Conservation (phyloP, 2,888 invertebrate species). For the Carabus problematicus region DNA sequence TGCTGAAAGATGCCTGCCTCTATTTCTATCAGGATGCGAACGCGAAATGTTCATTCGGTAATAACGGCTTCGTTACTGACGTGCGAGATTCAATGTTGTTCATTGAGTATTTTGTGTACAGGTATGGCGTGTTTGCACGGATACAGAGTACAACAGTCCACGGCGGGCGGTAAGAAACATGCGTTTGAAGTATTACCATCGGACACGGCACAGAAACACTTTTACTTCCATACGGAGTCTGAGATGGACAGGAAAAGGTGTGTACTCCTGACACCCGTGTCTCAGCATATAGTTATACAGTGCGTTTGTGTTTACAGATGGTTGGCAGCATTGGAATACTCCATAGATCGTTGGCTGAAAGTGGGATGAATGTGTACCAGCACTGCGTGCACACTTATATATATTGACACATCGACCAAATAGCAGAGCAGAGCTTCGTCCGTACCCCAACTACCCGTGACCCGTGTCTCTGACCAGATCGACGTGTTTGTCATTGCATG, state of each 20-base stretch:
- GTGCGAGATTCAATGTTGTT: constrained; percentile 24
- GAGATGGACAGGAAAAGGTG: constrained; percentile 95
- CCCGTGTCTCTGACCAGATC: constrained; percentile 10
- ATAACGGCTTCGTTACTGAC: constrained; percentile 47
- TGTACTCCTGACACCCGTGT: constrained; percentile 14
- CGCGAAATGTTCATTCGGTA: constrained; percentile 88
- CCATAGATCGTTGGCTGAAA: constrained; percentile 92
- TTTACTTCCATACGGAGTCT: constrained; percentile 91
- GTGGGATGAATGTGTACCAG: constrained; percentile 65
- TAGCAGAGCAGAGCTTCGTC: too few species aligned
- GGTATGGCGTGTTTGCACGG: constrained; percentile 95
- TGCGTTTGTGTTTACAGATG: constrained; percentile 69
- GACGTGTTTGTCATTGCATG: constrained; percentile 17
- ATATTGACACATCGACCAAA: too few species aligned
- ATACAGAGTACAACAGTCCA: constrained; percentile 86
- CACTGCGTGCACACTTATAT: background rate
- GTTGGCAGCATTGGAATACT: constrained; percentile 93
- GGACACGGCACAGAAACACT: constrained; percentile 84
- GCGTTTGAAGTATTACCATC: constrained; percentile 92
- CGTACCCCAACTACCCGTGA: background rate
- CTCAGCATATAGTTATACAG: constrained; percentile 20
- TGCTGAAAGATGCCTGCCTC: constrained; percentile 92
- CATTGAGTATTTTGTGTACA: constrained; percentile 53
- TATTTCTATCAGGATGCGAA: constrained; percentile 92
- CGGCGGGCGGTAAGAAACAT: constrained; percentile 86